These are phyloP conservation scores for Diadegma fenestrale DNA, from an alignment of 2,888 invertebrate genomes.

Conservation along the genomic window DNA sequence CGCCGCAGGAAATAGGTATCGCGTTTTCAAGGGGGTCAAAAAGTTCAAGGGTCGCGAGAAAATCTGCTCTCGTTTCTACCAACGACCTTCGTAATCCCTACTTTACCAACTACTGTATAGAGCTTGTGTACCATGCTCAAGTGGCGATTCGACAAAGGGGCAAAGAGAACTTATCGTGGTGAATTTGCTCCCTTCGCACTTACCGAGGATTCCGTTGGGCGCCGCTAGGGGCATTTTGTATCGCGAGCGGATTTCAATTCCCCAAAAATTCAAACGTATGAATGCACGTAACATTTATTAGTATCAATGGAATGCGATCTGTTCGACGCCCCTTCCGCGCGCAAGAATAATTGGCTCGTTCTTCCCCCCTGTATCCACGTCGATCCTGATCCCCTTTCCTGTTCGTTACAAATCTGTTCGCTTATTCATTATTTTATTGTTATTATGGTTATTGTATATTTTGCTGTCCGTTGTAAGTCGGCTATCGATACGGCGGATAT, in stretches of 20 bases:
- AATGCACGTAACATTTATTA: slow-evolving; percentile 4
- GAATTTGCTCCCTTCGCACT: slow-evolving; percentile 20
- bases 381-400: slow-evolving; percentile 15
- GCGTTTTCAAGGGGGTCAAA: slow-evolving; percentile 26
- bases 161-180: slow-evolving; percentile 25
- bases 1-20: slow-evolving; percentile 5
- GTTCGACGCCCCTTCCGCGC: slow-evolving; percentile 1
- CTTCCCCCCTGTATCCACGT: neutral
- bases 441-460: slow-evolving; percentile 8
- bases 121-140: neutral
- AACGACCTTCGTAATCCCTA: slow-evolving; percentile 35
- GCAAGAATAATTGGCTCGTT: slow-evolving; percentile 26
- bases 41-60: slow-evolving; percentile 34
- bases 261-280: neutral
- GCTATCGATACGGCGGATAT: slow-evolving; percentile 31
- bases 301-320: slow-evolving; percentile 29
- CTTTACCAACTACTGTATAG: slow-evolving; percentile 58
- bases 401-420: slow-evolving; percentile 22
- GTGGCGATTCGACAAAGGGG: neutral
- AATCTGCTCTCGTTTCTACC: slow-evolving; percentile 19
- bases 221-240: slow-evolving; percentile 17
- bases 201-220: slow-evolving; percentile 32
- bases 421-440: slow-evolving; percentile 4
- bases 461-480: neutral
- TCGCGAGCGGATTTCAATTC: neutral